Base-by-base conservation (phyloP, 1,140 invertebrate genomes). In the Delia radicum region DNA sequence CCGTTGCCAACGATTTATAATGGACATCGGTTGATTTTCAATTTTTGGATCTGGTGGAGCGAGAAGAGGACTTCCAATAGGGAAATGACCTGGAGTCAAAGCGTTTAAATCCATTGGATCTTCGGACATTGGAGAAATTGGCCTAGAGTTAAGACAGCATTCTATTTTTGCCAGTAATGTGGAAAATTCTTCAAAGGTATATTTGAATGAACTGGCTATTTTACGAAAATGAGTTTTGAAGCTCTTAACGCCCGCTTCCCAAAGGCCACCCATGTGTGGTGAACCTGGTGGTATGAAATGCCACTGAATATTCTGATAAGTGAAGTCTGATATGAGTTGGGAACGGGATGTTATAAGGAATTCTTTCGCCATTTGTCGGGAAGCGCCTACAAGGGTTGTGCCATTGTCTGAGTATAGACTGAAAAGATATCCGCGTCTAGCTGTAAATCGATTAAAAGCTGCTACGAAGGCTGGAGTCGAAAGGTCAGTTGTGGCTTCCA, bases 401-500 rank as follows among this genome's bases (percentile, higher is more conserved):
- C 79, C 82, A 73, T 82, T 80, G 69, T 84, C 83, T 21, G 78
- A 80, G 75, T 80, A 83, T 3, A 85, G 74, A 33, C 15, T 73
- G 61, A 21, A 48, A 67, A 75, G 46, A 28, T 77, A 79, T 21
- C 82, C 80, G 37, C 82, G 77, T 46, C 80, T 71, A 12, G 79
- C 72, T 18, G 81, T 79, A 74, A 87, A 87, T 69, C 77, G 76
- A 71, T 74, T 26, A 27, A 90, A 77, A 1, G 81, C 80, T 7
- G 80, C 78, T 4, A 87, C 21, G 75, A 87, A 86, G 3, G 77
- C 79, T 46, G 81, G 78, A 0, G 81, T 81, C 1, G 83, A 79
- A 4, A 87, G 31, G 75, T 84, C 80, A 2, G 73, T 77, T 77
- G 86, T 82, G 79, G 77, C 77, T 86, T 82, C 88, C 80, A 85